These are phyloP conservation scores for Phylloscopus collybita DNA, from an alignment of 2,797 vertebrate genomes.

Conservation along the genomic window DNA sequence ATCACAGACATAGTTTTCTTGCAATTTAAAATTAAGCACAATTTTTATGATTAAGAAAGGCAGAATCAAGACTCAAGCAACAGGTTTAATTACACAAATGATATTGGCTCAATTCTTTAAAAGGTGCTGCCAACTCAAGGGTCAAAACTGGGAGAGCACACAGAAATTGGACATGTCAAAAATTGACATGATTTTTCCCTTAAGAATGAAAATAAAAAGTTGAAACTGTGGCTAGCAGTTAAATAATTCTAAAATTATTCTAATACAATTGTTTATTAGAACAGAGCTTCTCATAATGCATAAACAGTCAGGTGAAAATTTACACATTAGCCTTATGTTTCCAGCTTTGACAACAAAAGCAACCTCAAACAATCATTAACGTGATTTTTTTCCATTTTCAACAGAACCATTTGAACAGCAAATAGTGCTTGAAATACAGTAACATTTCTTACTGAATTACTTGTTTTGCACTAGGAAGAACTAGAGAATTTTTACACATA, in stretches of 20 bases:
- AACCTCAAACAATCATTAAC: constrained; percentile 72
- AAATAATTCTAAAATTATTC: background rate
- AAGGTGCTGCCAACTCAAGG: background rate
- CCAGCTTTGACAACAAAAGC: constrained; percentile 75
- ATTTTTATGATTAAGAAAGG: background rate
- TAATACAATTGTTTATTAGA: background rate
- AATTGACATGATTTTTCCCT: background rate
- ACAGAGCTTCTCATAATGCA: background rate
- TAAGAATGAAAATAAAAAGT: background rate
- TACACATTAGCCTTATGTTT: constrained; percentile 70
- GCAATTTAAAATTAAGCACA: background rate
- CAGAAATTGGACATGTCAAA: background rate
- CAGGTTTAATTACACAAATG: background rate
- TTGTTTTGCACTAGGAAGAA: constrained; percentile 86
- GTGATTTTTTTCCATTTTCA: constrained; percentile 81
- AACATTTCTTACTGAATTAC: constrained; percentile 85
- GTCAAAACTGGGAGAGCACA: background rate
- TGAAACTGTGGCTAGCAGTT: background rate
- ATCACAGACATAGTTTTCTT: background rate
- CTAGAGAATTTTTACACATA: constrained; percentile 88
- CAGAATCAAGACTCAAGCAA: background rate
- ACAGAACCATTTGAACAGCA: constrained; percentile 75
- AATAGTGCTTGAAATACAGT: constrained; percentile 84
- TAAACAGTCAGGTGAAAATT: constrained; percentile 64
- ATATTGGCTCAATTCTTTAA: background rate